phyloP scores from a whole-genome alignment of 2,113 vertebrate species.

The Collichthys lucidus region DNA sequence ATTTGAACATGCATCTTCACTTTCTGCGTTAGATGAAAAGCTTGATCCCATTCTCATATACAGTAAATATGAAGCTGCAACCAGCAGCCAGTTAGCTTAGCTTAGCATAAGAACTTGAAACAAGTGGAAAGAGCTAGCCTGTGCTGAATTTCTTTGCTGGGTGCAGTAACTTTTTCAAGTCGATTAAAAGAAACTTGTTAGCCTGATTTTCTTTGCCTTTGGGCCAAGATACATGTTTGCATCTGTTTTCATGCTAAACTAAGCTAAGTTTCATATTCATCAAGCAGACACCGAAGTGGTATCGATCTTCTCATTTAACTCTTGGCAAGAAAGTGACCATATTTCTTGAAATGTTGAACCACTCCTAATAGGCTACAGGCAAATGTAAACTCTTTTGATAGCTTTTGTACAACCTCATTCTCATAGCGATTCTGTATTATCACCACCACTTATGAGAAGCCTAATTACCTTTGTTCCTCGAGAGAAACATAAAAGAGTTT shows the following conservation, averaged over 20 bases:
- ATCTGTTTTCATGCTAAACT: neutral
- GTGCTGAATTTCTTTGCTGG: neutral
- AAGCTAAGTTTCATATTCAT: neutral
- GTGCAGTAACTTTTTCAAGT: neutral
- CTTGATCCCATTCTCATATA: no score
- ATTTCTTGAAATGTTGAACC: neutral
- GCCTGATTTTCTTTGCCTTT: neutral
- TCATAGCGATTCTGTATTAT: neutral
- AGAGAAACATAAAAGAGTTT: neutral
- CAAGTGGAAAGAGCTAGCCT: neutral
- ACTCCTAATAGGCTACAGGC: neutral
- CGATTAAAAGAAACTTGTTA: neutral
- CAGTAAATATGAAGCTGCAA: neutral
- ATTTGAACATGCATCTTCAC: neutral
- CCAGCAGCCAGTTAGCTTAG: neutral
- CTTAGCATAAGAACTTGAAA: neutral
- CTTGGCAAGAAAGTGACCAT: neutral
- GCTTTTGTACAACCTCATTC: neutral
- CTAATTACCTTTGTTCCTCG: neutral
- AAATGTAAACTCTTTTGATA: neutral
- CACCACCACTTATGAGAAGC: neutral
- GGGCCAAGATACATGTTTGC: neutral
- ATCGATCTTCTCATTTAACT: neutral
- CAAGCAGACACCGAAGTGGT: neutral
- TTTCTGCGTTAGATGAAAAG: neutral